Conservation (phyloP, 2,113 vertebrate species). For the Platysteira castanea region DNA sequence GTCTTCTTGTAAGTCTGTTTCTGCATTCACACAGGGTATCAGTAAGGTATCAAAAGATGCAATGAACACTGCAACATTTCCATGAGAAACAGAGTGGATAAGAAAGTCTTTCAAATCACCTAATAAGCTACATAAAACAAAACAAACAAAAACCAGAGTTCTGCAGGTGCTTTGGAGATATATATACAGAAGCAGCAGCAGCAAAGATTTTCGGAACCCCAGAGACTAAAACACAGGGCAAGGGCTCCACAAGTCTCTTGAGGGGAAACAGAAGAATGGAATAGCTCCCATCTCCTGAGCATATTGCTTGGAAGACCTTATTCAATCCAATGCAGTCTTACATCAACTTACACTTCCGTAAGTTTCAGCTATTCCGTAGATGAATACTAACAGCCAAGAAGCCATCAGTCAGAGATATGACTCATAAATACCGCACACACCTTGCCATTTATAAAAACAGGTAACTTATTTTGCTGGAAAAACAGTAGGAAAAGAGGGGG, state of each 20-base stretch:
- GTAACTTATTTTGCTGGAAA: background rate
- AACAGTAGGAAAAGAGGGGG: background rate
- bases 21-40: background rate
- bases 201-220: background rate
- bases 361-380: background rate
- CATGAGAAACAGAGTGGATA: background rate
- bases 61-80: background rate
- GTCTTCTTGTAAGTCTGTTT: background rate
- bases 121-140: background rate
- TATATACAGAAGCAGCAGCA: background rate
- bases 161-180: background rate
- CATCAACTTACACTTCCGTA: rapidly evolving
- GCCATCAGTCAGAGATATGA: background rate
- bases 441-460: background rate
- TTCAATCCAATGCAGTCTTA: background rate
- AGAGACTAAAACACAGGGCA: background rate
- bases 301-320: background rate
- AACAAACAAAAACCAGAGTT: background rate
- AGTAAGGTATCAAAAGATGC: background rate
- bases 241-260: background rate
- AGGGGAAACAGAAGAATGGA: background rate
- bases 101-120: background rate
- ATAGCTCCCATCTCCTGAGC: background rate
- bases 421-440: background rate
- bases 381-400: background rate